Percentiles rank a stretch among this genome's conserved stretches.
phyloP scores from a whole-genome alignment of 2,888 invertebrate species.

The Caenorhabditis sulstoni region DNA sequence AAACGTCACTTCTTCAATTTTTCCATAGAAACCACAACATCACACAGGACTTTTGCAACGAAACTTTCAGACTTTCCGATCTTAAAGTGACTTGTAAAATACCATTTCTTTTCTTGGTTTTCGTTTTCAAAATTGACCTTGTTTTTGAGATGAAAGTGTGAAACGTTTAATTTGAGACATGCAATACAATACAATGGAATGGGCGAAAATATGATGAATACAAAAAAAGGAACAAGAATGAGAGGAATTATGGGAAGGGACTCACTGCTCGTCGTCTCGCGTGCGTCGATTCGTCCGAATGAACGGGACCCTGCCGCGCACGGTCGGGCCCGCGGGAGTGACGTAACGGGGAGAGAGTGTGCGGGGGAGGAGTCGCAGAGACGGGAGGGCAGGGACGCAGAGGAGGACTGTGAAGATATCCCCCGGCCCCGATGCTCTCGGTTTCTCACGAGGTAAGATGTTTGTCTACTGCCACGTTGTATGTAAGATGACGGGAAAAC shows the following conservation, averaged over 20 bases:
- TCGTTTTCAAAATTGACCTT: background rate
- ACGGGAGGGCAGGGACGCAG: too few relatives aligned
- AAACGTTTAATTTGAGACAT: background rate
- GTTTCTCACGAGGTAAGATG: too few relatives aligned
- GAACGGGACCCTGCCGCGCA: too few relatives aligned
- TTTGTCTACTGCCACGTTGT: too few relatives aligned
- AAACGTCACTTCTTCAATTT: background rate
- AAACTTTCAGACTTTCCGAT: background rate
- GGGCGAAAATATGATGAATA: background rate
- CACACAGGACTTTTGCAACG: background rate
- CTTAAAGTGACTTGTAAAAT: background rate
- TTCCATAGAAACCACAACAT: background rate
- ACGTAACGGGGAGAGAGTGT: too few relatives aligned
- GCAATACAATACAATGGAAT: background rate
- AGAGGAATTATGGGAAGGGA: background rate
- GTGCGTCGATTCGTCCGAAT: too few relatives aligned
- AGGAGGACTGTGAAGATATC: too few relatives aligned
- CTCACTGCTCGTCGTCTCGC: slow-evolving; percentile 4
- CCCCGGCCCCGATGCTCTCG: too few relatives aligned
- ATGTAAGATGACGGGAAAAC: too few relatives aligned
- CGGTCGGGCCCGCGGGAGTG: too few relatives aligned
- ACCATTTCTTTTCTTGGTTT: too few relatives aligned
- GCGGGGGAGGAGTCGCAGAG: too few relatives aligned
- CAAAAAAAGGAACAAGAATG: background rate
- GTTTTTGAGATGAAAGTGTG: background rate